Evolutionary conservation across 2,888 invertebrate species (phyloP), one percentile per base, ranked within the genome.

Genomic region (Ceraclea dissimilis): DNA sequence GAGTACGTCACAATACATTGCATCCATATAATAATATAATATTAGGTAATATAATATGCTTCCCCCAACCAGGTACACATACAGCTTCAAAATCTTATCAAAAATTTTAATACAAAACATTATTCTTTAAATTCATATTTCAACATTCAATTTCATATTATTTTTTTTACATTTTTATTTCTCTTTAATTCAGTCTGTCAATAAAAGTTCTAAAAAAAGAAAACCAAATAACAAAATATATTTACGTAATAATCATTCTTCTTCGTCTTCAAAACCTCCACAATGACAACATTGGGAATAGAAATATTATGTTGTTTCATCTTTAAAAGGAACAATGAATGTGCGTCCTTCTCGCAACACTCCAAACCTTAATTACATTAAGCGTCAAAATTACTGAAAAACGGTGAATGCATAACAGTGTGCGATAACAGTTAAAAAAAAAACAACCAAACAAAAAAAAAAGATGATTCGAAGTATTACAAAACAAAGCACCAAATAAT

Each of bases 41-140:
- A 6, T 26, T 26, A 26, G 4, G 26, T 26, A 26, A 26, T 26
- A 26, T 26, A 26, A 26, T 26, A 26, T 26, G 10, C 10, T 57
- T 54, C 61, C 57, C 57, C 58, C 52, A 52, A 52, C 51, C 54
- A 54, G 49, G 47, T 61, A 61, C 57, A 52, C 57, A 61, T 59
- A 61, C 55, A 55, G 54, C 57, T n/a, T 54, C 54, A 49, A 53
- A 56, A 57, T 52, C 59, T 61, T 59, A 59, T 57, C 60, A 60
- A 60, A 60, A 20, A 8, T 39, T 50, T 59, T 57, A 61, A 59
- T 61, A 59, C 59, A 61, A 61, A 61, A 47, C 57, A 57, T 39
- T 49, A 50, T 54, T 54, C 54, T 34, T 54, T 50, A 33, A 26
- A 54, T 43, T 56, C 51, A 57, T 46, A 51, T 57, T 59, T 60